phyloP scores from a whole-genome alignment of 2,888 invertebrate genomes.

The Ligdia adustata region DNA sequence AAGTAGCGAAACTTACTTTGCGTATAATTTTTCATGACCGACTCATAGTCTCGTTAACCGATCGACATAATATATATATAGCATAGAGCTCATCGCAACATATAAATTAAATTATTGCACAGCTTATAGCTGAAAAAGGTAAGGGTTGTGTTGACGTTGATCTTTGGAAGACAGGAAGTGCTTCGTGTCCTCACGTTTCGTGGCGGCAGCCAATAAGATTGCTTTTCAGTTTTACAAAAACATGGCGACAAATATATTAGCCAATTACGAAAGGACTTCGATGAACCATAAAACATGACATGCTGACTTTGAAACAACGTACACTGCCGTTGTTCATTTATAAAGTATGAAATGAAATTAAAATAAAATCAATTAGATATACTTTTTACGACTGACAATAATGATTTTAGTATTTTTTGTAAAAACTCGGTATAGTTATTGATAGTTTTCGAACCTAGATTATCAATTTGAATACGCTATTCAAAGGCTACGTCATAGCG shows the following conservation, averaged over 20 bases:
- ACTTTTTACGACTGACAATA: neutral
- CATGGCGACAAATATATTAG: slow-evolving; percentile 60
- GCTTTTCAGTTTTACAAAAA: slow-evolving; percentile 58
- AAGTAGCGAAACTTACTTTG: too few relatives aligned
- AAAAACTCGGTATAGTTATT: neutral
- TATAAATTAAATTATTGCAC: too few relatives aligned
- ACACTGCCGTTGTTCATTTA: neutral
- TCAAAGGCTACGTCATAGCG: slow-evolving; percentile 64
- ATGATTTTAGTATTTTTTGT: neutral
- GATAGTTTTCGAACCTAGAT: neutral
- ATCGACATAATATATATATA: too few relatives aligned
- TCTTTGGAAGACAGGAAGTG: slow-evolving; percentile 66
- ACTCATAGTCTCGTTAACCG: too few relatives aligned
- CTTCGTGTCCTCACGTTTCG: slow-evolving; percentile 73
- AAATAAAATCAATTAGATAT: neutral
- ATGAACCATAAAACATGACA: slow-evolving; percentile 68
- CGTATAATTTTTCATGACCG: too few relatives aligned
- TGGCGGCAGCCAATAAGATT: slow-evolving; percentile 72
- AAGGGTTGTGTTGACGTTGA: slow-evolving; percentile 1
- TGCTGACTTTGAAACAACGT: slow-evolving; percentile 58
- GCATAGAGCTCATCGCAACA: too few relatives aligned
- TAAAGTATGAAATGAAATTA: neutral
- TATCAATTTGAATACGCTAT: slow-evolving; percentile 35
- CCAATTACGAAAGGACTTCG: slow-evolving; percentile 69
- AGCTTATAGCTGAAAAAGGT: neutral